A percentile compares a stretch with the other conserved stretches of the same genome.
These are phyloP conservation scores for Suncus etruscus DNA, from an alignment of 2,113 vertebrate genomes.

Conservation along the genomic window DNA sequence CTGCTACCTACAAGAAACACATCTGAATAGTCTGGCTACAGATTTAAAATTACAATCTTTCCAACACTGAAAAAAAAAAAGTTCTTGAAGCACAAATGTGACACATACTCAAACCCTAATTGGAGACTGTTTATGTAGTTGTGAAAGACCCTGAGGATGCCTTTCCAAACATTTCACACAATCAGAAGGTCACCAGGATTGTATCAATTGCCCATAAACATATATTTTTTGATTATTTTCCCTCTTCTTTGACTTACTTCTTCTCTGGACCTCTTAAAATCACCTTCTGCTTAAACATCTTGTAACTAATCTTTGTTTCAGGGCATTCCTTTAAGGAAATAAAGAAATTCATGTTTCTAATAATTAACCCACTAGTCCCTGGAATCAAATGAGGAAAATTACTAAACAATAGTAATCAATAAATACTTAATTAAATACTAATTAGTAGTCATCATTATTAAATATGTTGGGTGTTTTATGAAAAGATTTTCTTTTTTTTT, in stretches of 20 bases:
- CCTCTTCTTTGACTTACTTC: background rate
- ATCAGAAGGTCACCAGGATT: background rate
- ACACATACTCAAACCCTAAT: background rate
- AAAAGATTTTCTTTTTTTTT: background rate
- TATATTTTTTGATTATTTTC: background rate
- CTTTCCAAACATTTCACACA: background rate
- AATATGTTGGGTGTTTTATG: background rate
- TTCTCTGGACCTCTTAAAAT: background rate
- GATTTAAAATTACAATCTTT: no score
- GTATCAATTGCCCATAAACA: background rate
- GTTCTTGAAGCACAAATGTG: background rate
- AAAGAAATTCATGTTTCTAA: background rate
- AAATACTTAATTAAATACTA: background rate
- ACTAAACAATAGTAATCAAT: background rate
- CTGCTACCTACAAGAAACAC: no score
- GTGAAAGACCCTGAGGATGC: background rate
- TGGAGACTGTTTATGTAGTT: background rate
- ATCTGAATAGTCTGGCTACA: no score
- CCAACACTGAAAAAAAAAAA: no score
- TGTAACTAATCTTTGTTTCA: constrained; percentile 4
- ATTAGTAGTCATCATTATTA: background rate
- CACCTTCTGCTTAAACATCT: constrained; percentile 23
- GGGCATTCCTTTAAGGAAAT: constrained; percentile 48
- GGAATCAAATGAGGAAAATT: background rate
- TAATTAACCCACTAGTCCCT: background rate